phyloP scores from a whole-genome alignment of 2,113 vertebrate species.

The Chionodraco myersi region DNA sequence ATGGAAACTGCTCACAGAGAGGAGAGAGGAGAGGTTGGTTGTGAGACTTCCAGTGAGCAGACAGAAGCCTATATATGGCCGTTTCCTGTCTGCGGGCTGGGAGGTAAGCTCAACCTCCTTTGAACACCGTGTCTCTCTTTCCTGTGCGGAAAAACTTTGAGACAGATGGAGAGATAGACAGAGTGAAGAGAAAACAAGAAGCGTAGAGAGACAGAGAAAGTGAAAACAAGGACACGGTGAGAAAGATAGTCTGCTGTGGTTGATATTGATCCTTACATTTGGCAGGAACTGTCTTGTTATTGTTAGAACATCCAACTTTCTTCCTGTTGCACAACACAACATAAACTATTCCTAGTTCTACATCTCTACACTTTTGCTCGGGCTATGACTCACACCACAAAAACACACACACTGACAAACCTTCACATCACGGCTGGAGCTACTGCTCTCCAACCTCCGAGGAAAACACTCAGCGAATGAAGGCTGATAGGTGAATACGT shows the following conservation, averaged over 20 bases:
- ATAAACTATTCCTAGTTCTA: constrained; percentile 51
- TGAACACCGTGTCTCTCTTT: constrained; percentile 60
- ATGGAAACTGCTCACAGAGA: constrained; percentile 82
- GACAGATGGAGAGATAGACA: constrained; percentile 61
- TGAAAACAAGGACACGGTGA: constrained; percentile 9
- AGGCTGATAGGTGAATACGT: constrained; percentile 46
- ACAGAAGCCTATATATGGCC: constrained; percentile 80
- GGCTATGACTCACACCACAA: constrained; percentile 56
- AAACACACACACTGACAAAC: neutral
- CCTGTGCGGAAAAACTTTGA: constrained; percentile 43
- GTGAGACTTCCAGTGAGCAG: constrained; percentile 76
- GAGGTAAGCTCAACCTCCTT: constrained; percentile 58
- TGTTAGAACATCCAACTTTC: constrained; percentile 36
- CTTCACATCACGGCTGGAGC: constrained; percentile 57
- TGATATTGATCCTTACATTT: constrained; percentile 41
- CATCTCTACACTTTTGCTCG: constrained; percentile 44
- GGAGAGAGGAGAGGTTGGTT: constrained; percentile 67
- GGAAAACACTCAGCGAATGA: constrained; percentile 45
- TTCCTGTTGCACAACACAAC: constrained; percentile 53
- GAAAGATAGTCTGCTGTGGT: constrained; percentile 22
- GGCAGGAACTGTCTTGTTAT: constrained; percentile 40
- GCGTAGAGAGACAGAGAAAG: neutral
- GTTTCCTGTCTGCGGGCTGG: constrained; percentile 77
- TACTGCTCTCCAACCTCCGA: constrained; percentile 41
- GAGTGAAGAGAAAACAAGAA: neutral